Evolutionary conservation across 1,140 invertebrate species (phyloP).

Genomic region (Teleopsis dalmanni): DNA sequence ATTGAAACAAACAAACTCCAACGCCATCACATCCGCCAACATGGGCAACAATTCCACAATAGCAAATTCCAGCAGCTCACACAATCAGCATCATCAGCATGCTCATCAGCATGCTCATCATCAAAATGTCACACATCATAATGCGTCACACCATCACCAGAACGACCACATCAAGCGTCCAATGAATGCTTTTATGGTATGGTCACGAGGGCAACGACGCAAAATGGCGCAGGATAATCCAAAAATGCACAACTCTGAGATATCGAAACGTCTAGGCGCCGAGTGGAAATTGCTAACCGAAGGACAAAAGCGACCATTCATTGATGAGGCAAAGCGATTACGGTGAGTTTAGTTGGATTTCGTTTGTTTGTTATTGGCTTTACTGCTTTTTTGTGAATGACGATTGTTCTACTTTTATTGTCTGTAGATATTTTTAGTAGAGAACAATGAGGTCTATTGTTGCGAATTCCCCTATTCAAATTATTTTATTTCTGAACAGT

Average conservation of each 20-base stretch:
- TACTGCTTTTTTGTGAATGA: background rate
- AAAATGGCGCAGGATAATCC: conserved; percentile 98
- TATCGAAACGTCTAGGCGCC: conserved; percentile 80
- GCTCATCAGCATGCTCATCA: conserved; percentile 8
- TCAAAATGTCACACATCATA: conserved; percentile 8
- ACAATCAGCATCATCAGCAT: conserved; percentile 9
- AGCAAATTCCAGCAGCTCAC: background rate
- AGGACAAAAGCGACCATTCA: conserved; percentile 87
- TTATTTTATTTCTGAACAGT: too few relatives aligned
- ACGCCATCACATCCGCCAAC: background rate
- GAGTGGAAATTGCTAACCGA: conserved; percentile 87
- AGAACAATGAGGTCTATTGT: too few relatives aligned
- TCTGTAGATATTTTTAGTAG: too few relatives aligned
- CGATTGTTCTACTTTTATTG: too few relatives aligned
- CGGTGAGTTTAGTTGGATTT: conserved; percentile 57
- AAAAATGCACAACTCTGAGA: conserved; percentile 96
- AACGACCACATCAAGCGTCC: conserved; percentile 78
- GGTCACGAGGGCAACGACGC: conserved; percentile 78
- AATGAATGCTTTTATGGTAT: conserved; percentile 93
- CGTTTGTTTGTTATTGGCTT: background rate
- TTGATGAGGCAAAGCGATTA: conserved; percentile 90
- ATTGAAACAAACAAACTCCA: conserved; percentile 12
- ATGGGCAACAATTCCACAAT: background rate
- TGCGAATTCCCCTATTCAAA: too few relatives aligned
- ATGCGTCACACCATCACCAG: background rate